Base-by-base conservation (phyloP, 2,797 vertebrate genomes). In the Varecia variegata region DNA sequence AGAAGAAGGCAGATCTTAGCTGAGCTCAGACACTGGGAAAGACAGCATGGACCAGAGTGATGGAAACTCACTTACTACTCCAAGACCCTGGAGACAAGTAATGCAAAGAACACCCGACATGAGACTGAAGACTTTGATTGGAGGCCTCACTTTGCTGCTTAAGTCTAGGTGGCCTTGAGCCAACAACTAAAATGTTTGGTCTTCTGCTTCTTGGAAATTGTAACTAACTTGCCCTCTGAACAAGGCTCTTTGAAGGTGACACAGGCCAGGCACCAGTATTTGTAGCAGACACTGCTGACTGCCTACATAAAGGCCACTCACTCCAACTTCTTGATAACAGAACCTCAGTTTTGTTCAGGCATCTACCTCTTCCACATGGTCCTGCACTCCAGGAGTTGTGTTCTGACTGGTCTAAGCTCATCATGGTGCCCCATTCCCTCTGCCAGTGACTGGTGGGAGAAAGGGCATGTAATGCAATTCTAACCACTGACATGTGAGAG, bases 31-130 rank as follows among this genome's bases (percentile, higher is more conserved):
- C 27, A 52, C 32, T 13, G 67, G 60, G 23, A 81, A 60, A 43
- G 40, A 27, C 0, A 56, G 50, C 54, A 80, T 73, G 21, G 25
- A 25, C 21, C 20, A 52, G 5, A 70, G 27, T 32, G 13, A 32
- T 8, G n/a, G 88, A 47, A 70, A 52, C 13, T 79, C 30, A 17
- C 1, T 0, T 23, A 40, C 18, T 18, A 4, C 3, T 10, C 13
- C 20, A 5, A 87, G 11, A 50, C 38, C 30, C 68, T 50, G 50
- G 50, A 88, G 38, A 47, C 14, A 15, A 65, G n/a, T 5, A 35
- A 60, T 1, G 3, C 47, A 47, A 45, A 80, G 17, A 17, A 43
- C 27, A 14, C 0, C 6, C 6, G 27, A 21, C 23, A 7, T 0
- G 4, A 43, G 21, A 30, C 18, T 25, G 5, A 77, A 85, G 60